Conservation (phyloP, 2,797 vertebrate species). For the Cossypha dichroa region DNA sequence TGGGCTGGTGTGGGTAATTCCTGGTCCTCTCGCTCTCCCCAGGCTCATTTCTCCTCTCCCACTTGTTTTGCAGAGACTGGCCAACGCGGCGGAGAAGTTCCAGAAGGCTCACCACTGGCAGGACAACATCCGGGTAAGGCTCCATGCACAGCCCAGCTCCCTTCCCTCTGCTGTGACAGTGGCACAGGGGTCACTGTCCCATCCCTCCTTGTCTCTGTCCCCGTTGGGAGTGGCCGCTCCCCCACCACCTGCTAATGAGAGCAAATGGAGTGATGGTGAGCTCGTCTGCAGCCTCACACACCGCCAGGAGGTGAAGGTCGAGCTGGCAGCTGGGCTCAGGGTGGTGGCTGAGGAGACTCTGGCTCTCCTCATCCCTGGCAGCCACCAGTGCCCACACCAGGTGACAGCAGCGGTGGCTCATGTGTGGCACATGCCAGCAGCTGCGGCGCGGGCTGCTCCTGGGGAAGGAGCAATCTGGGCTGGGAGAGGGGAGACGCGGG, state of each 20-base stretch:
- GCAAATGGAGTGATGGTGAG: slow-evolving; percentile 45
- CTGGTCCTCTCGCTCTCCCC: background rate
- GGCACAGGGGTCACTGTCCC: background rate
- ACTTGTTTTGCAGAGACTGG: slow-evolving; percentile 84
- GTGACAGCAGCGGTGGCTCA: rapidly evolving
- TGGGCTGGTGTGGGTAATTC: background rate
- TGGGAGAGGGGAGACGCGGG: background rate
- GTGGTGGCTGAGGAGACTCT: background rate
- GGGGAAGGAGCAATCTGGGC: slow-evolving; percentile 26
- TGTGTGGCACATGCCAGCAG: background rate
- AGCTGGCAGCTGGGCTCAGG: background rate
- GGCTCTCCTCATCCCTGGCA: background rate
- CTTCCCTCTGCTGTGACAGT: rapidly evolving
- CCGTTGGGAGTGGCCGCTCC: rapidly evolving
- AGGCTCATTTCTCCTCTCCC: background rate
- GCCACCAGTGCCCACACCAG: rapidly evolving
- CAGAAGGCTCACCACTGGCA: slow-evolving; percentile 94
- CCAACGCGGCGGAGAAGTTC: slow-evolving; percentile 90
- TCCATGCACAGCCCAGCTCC: rapidly evolving
- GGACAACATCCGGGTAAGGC: slow-evolving; percentile 93
- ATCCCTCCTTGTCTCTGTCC: rapidly evolving
- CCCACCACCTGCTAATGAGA: background rate
- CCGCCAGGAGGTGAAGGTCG: slow-evolving; percentile 35
- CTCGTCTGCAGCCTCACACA: background rate
- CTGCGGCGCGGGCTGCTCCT: background rate